A percentile compares a stretch with the other conserved stretches of the same genome.
phyloP scores from a whole-genome alignment of 2,113 vertebrate species.

The Aldabrachelys gigantea region DNA sequence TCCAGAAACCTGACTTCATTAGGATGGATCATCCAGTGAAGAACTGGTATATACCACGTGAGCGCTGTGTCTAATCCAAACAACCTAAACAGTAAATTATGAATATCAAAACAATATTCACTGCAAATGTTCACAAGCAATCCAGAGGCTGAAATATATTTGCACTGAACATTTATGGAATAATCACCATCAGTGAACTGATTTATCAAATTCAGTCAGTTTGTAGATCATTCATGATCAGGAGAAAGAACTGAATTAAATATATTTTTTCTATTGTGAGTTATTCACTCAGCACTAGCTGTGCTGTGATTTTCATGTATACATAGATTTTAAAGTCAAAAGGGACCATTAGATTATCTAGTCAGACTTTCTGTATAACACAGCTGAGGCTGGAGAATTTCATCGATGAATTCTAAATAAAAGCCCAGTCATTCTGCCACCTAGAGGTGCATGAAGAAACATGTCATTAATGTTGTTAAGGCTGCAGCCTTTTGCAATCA shows the following conservation, averaged over 20 bases:
- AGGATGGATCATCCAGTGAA: not conserved
- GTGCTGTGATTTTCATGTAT: not conserved
- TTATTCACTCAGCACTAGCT: not conserved
- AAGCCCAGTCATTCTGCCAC: not conserved
- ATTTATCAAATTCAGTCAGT: not conserved
- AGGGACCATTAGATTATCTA: slow-evolving; percentile 20
- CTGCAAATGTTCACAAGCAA: not conserved
- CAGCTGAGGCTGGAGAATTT: not conserved
- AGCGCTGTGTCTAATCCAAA: not conserved
- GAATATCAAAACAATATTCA: not conserved
- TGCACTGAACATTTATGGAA: not conserved
- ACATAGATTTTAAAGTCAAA: slow-evolving; percentile 35
- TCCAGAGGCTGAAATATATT: not conserved
- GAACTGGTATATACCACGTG: not conserved
- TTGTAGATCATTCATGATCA: not conserved
- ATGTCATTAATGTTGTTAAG: not conserved
- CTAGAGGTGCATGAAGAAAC: not conserved
- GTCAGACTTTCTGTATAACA: not conserved
- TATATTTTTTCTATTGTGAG: not conserved
- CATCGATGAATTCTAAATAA: not conserved
- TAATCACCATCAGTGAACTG: not conserved
- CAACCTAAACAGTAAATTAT: not conserved
- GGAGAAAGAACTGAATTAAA: not conserved
- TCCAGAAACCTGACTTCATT: not conserved
- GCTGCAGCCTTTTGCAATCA: not conserved